Percentiles rank a stretch among this genome's conserved stretches.
Evolutionary conservation across 2,797 vertebrate species (phyloP).

Genomic region (Echiichthys vipera): DNA sequence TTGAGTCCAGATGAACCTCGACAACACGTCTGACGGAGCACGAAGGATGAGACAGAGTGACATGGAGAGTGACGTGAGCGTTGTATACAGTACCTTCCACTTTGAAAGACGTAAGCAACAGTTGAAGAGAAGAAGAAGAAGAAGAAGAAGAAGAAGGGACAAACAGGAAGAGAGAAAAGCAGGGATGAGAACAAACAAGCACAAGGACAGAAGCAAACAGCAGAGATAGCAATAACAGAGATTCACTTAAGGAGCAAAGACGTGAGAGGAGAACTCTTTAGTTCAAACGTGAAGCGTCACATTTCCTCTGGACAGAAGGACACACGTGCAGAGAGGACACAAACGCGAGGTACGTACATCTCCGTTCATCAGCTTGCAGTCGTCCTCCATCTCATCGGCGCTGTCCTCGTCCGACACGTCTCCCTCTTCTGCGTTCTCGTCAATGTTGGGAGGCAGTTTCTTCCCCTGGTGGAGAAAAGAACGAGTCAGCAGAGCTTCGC

Average conservation of each 20-base stretch:
- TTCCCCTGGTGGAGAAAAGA: conserved; percentile 87
- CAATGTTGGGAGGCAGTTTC: conserved; percentile 94
- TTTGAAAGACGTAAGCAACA: conserved; percentile 75
- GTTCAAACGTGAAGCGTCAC: conserved; percentile 6
- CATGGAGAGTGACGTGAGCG: conserved; percentile 28
- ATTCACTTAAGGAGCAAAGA: background rate
- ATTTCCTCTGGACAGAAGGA: conserved; percentile 3
- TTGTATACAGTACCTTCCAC: conserved; percentile 83
- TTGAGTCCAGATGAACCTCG: background rate
- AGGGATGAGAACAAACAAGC: conserved; percentile 56
- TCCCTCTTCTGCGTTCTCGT: conserved; percentile 94
- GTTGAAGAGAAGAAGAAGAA: conserved; percentile 49
- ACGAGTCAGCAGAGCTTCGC: background rate
- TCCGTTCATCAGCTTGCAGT: conserved; percentile 96
- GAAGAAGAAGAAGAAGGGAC: conserved; percentile 36
- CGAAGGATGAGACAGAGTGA: conserved; percentile 15
- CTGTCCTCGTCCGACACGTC: conserved; percentile 99
- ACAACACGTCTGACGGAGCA: background rate
- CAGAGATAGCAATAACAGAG: conserved; percentile 10
- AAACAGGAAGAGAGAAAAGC: conserved; percentile 56
- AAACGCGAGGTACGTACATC: conserved; percentile 86
- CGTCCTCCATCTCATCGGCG: conserved; percentile 97
- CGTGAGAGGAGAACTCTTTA: conserved; percentile 6
- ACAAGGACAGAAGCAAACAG: conserved; percentile 32
- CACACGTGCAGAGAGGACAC: background rate